Percentiles rank a stretch among this genome's conserved stretches.
Conservation (phyloP, 2,113 vertebrate species). For the Pteropus alecto region DNA sequence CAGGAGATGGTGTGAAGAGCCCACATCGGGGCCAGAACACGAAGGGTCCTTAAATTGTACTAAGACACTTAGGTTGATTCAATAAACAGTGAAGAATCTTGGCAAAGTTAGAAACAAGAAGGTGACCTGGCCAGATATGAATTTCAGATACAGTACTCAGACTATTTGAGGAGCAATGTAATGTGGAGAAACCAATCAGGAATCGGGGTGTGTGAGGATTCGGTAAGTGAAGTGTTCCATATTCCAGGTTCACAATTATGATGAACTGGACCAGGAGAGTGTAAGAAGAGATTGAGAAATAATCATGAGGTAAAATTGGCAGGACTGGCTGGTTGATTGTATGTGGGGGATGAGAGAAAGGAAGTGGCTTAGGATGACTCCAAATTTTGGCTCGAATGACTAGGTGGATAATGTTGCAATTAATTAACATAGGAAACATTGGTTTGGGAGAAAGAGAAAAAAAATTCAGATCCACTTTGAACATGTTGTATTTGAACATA, state of each 20-base stretch:
- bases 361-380: conserved; percentile 37
- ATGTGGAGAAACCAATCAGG: neutral
- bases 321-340: neutral
- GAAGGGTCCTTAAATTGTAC: neutral
- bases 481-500: neutral
- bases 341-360: conserved; percentile 6
- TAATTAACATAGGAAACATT: conserved; percentile 41
- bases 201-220: neutral
- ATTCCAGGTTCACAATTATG: neutral
- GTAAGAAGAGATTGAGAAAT: conserved; percentile 23
- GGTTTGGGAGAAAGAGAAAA: neutral
- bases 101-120: neutral
- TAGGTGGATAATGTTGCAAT: conserved; percentile 33
- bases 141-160: neutral
- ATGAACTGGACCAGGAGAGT: neutral
- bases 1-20: neutral
- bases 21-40: neutral
- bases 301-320: neutral
- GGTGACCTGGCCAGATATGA: neutral
- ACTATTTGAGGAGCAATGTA: neutral
- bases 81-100: neutral
- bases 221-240: neutral
- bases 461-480: neutral
- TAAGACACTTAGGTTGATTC: neutral
- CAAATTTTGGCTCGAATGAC: neutral